Conservation (phyloP, 2,113 vertebrate genomes). For the Cavia porcellus region DNA sequence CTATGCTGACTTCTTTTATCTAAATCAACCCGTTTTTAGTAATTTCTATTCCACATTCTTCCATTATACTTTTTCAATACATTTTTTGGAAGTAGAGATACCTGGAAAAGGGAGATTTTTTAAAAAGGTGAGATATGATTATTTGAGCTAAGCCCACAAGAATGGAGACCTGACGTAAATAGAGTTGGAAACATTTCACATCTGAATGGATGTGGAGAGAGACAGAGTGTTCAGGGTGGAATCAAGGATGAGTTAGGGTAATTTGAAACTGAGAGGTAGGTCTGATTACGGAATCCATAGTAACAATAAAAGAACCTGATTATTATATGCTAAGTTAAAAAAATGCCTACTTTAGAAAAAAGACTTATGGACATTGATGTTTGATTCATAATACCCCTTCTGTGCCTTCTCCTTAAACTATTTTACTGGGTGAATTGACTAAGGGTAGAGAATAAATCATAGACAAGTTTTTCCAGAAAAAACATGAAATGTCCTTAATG, state of each 20-base stretch:
- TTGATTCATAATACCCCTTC: background rate
- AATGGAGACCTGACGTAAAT: background rate
- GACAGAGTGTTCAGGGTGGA: background rate
- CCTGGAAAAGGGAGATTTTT: background rate
- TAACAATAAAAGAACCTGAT: conserved; percentile 26
- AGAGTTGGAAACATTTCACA: background rate
- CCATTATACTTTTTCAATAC: background rate
- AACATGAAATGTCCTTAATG: background rate
- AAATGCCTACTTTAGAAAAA: background rate
- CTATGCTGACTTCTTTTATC: background rate
- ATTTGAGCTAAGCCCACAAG: background rate
- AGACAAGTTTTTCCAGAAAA: background rate
- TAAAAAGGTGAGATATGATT: background rate
- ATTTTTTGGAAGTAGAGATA: background rate
- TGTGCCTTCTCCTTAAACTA: background rate
- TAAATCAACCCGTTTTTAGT: background rate
- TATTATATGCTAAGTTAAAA: background rate
- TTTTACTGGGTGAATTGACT: background rate
- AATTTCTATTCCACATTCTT: background rate
- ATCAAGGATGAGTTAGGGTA: background rate
- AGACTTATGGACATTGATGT: background rate
- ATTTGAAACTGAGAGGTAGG: background rate
- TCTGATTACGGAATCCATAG: background rate
- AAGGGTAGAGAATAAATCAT: background rate
- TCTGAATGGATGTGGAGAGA: background rate